Percentiles rank a stretch among this genome's conserved stretches.
These are phyloP conservation scores for Catharus bicknelli DNA, from an alignment of 2,113 vertebrate species.

Conservation along the genomic window DNA sequence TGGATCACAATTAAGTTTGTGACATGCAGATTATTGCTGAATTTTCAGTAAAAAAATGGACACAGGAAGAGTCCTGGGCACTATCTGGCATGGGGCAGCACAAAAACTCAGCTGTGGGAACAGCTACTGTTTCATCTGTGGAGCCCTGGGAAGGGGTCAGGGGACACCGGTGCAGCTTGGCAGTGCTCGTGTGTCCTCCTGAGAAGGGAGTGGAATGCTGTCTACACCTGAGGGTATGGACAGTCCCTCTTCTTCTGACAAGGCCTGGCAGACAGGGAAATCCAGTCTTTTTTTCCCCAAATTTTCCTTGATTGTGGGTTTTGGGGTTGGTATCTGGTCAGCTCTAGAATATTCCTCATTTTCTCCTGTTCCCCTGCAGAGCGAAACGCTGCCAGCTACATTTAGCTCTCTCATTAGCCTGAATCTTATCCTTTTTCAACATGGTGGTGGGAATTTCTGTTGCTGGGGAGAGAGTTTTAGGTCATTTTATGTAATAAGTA, in stretches of 20 bases:
- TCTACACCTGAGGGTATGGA: background rate
- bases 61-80: background rate
- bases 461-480: background rate
- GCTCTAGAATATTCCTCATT: background rate
- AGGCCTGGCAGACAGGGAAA: background rate
- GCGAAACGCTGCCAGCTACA: background rate
- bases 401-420: background rate
- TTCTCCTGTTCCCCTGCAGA: background rate
- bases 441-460: background rate
- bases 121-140: accelerated
- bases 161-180: accelerated
- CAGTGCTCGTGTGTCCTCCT: accelerated
- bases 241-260: background rate
- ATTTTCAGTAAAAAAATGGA: background rate
- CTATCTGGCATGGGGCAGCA: background rate
- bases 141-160: background rate
- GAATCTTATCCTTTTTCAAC: background rate
- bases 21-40: background rate
- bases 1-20: background rate
- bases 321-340: background rate
- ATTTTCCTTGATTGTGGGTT: background rate
- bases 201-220: background rate
- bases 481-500: background rate
- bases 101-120: background rate
- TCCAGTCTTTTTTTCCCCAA: accelerated